Base-by-base conservation (phyloP, 30 jellyfish, hydroid and myxozoan species). In the Aurelia coerulea region DNA sequence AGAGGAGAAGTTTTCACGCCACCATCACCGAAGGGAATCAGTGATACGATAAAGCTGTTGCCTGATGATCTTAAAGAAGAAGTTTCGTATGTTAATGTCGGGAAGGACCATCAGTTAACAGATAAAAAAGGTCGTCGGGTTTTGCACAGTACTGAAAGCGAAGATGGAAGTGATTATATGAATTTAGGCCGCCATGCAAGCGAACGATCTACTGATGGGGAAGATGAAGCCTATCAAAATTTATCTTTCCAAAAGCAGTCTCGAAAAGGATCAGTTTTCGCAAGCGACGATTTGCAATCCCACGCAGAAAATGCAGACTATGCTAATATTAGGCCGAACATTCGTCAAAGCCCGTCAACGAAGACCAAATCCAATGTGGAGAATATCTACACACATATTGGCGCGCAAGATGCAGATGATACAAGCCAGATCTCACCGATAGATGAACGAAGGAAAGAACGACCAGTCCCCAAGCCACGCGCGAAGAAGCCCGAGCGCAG, bases 401-500 rank as follows among this genome's bases (percentile, higher is more conserved):
- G 79, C 17, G 23, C 73, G 16, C 15, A 37, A 13, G 77, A 62
- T 67, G 12, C 79, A 7, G 51, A 65, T 13, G 62, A 63, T 17
- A 46, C 34, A 16, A 62, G 17, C 54, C 76, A 62, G 52, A 62
- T 46, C 17, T 16, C 70, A 15, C 65, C 17, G 29, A 15, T 33
- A 31, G 19, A n/a, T 2, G 41, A 23, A 46, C 68, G 68, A 23
- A 16, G 12, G 64, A 52, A 71, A 17, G 74, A 65, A 10, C 64
- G 80, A 31, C 92, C 92, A 7, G 49, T 35, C 9, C 92, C 92
- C 19, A 65, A 64, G 16, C 92, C 92, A 9, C 60, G 92, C 9
- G 74, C 92, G 64, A 83, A 83, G 86, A 83, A 83, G 31, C 78
- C 82, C 67, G 92, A 67, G 58, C 68, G 92, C 15, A 78, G 92